phyloP scores from a whole-genome alignment of 2,888 invertebrate species.

The Dioctria linearis region DNA sequence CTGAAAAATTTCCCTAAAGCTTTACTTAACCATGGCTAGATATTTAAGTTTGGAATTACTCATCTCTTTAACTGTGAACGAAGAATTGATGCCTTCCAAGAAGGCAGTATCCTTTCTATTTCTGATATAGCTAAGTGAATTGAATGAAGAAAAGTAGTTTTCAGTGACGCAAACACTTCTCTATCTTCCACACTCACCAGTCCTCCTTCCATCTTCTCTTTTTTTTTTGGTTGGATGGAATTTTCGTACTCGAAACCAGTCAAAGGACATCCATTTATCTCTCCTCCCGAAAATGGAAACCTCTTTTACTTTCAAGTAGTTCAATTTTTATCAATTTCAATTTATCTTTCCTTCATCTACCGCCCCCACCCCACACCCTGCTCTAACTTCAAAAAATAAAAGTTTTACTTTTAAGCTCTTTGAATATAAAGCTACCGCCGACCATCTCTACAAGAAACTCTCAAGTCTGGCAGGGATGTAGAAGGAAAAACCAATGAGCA shows the following conservation, averaged over 20 bases:
- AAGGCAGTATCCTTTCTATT: background rate
- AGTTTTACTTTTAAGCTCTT: slow-evolving; percentile 25
- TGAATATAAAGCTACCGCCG: background rate
- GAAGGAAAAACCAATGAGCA: background rate
- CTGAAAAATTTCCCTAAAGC: slow-evolving; percentile 39
- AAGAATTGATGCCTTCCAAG: background rate
- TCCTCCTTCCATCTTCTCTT: background rate
- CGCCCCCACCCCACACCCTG: background rate
- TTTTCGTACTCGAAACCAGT: background rate
- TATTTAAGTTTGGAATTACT: background rate
- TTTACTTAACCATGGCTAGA: background rate
- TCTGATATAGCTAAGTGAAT: background rate
- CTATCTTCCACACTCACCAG: background rate
- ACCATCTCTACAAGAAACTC: background rate
- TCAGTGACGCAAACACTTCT: background rate
- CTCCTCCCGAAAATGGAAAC: background rate
- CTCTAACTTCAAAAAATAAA: background rate
- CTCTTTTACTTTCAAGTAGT: slow-evolving; percentile 18
- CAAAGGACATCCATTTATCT: slow-evolving; percentile 50
- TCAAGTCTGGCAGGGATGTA: background rate
- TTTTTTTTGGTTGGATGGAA: background rate
- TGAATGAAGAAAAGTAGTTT: background rate
- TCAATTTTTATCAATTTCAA: slow-evolving; percentile 53
- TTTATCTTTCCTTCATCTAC: slow-evolving; percentile 48
- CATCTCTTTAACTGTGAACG: background rate